phyloP scores from a whole-genome alignment of 2,113 vertebrate genomes.

The Carassius auratus region DNA sequence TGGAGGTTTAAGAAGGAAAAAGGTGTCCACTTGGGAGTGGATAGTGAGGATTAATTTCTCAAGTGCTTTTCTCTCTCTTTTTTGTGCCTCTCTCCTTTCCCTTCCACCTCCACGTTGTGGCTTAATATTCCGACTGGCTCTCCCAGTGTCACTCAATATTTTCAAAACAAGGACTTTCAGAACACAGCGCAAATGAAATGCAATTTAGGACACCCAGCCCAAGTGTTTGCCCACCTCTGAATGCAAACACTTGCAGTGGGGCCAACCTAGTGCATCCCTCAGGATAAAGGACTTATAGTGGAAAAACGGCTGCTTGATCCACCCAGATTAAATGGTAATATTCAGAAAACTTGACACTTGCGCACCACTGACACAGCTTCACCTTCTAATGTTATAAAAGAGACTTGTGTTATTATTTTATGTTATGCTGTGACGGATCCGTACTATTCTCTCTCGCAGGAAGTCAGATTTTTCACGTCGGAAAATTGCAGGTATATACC shows the following conservation, averaged over 20 bases:
- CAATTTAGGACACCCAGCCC: constrained; percentile 44
- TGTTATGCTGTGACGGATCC: constrained; percentile 22
- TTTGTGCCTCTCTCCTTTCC: constrained; percentile 27
- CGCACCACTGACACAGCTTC: not conserved
- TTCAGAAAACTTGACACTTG: constrained; percentile 21
- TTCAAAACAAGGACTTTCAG: constrained; percentile 78
- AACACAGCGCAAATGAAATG: constrained; percentile 29
- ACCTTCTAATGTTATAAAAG: constrained; percentile 10
- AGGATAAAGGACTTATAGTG: constrained; percentile 10
- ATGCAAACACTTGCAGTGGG: constrained; percentile 69
- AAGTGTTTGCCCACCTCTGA: constrained; percentile 54
- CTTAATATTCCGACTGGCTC: constrained; percentile 45
- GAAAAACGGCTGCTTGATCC: constrained; percentile 14
- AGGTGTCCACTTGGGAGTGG: constrained; percentile 75
- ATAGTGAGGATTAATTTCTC: constrained; percentile 78
- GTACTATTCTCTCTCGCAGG: constrained; percentile 13
- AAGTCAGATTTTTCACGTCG: constrained; percentile 43
- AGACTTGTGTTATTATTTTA: constrained; percentile 34
- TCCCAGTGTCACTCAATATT: constrained; percentile 73
- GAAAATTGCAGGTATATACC: constrained; percentile 44
- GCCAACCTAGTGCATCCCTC: constrained; percentile 65
- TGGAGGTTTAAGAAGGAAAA: constrained; percentile 76
- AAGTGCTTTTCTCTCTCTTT: constrained; percentile 67
- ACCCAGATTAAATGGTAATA: constrained; percentile 41
- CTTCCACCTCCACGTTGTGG: constrained; percentile 54